Evolutionary conservation across 2,113 vertebrate genomes (phyloP), one percentile per base, ranked within the genome.

Genomic region (Sinocyclocheilus anophthalmus): DNA sequence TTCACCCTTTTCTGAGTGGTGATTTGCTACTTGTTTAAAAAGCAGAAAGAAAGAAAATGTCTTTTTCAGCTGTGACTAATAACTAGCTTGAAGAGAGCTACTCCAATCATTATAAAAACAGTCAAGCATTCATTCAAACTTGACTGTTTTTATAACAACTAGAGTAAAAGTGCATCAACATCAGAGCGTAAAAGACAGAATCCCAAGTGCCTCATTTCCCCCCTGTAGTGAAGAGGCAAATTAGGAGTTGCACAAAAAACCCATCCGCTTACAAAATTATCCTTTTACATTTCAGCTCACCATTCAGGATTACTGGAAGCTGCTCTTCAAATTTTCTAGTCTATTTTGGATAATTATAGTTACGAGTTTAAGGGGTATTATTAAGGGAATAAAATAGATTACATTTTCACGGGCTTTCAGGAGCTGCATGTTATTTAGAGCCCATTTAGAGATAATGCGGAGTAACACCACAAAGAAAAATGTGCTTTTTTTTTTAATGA

Each of bases 271-370:
- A 78, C 77, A 30, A 83, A 87, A 88, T 84, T 76, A 80, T 70
- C 65, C 57, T 61, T 78, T 85, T 48, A 77, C 37, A 77, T 84
- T 87, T 84, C 82, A 81, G 69, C 84, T 82, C 81, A 84, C 76
- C 57, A 84, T 82, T 88, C 77, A 87, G 69, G 84, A 76, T 87
- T 81, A 86, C 37, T 76, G 63, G 65, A 88, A 83, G 76, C 59
- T 72, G 67, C 81, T 26, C 89, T 86, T 89, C 70, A 50, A 73
- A 86, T 26, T 39, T 81, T 79, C 78, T 57, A 65, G 81, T 83
- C 69, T 77, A 86, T 89, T 88, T 86, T 67, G 78, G 77, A 84
- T 86, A 89, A 89, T 89, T 91, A 83, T 82, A 88, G 87, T 86
- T 73, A 57, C 61, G 59, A 45, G 63, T 80, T 87, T 77, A 83